Evolutionary conservation across 2,113 vertebrate genomes (phyloP).

Genomic region (Amphiprion ocellaris): DNA sequence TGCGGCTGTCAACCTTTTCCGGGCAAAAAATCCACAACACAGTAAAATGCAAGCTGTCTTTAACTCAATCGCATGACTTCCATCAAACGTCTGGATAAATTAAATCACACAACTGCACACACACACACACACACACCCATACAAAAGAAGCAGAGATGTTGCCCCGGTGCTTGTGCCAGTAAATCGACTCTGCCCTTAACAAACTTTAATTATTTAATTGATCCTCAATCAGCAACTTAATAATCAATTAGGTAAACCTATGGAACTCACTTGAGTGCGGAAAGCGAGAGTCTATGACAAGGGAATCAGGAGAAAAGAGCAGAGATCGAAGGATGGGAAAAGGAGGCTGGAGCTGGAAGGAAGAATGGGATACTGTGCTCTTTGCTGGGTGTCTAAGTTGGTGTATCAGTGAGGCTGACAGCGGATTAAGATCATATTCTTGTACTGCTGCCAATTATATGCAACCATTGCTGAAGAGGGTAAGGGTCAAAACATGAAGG

Average conservation of each 20-base stretch:
- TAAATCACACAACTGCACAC: slow-evolving; percentile 15
- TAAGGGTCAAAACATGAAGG: background rate
- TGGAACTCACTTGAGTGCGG: slow-evolving; percentile 73
- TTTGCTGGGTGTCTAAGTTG: background rate
- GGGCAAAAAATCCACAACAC: slow-evolving; percentile 26
- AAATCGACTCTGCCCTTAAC: slow-evolving; percentile 79
- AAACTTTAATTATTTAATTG: slow-evolving; percentile 87
- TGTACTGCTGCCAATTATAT: background rate
- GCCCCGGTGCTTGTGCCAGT: slow-evolving; percentile 40
- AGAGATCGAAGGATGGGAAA: slow-evolving; percentile 7
- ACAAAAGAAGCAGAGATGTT: slow-evolving; percentile 11
- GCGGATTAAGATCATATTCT: slow-evolving; percentile 8
- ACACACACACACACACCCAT: background rate
- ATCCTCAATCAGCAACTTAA: slow-evolving; percentile 83
- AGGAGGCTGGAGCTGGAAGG: background rate
- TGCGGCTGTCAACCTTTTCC: background rate
- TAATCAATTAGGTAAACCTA: slow-evolving; percentile 86
- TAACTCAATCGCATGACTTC: slow-evolving; percentile 31
- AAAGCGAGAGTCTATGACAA: slow-evolving; percentile 63
- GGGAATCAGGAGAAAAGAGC: slow-evolving; percentile 45
- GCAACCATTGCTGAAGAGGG: background rate
- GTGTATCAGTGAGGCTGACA: background rate
- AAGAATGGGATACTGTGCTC: background rate
- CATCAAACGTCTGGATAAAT: slow-evolving; percentile 27
- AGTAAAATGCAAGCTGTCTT: slow-evolving; percentile 37